Evolutionary conservation across 2,888 invertebrate species (phyloP).

Genomic region (Stratiomys singularior): DNA sequence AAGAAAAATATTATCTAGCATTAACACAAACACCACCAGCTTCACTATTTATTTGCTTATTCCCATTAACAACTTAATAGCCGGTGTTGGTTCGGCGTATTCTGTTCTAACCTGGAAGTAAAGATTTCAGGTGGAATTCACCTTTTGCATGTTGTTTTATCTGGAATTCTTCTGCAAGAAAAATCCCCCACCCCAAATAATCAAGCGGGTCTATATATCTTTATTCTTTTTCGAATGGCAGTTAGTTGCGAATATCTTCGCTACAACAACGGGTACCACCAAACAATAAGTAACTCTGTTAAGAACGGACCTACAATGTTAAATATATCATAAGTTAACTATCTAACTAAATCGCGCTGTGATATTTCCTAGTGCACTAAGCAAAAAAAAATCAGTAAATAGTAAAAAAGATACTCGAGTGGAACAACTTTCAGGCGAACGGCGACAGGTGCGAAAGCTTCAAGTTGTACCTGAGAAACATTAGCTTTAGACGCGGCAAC

Average conservation of each 20-base stretch:
- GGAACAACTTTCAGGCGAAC: neutral
- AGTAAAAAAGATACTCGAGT: slow-evolving; percentile 10
- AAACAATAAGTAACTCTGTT: neutral
- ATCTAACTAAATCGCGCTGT: slow-evolving; percentile 10
- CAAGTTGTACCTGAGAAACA: neutral
- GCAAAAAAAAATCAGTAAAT: neutral
- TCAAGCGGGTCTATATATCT: neutral
- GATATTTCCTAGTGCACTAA: slow-evolving; percentile 2
- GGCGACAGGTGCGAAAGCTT: slow-evolving; percentile 5
- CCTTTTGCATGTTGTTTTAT: neutral
- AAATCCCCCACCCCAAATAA: neutral
- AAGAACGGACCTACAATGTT: too few relatives aligned
- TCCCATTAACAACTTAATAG: neutral
- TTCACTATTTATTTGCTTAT: neutral
- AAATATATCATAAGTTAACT: too few relatives aligned
- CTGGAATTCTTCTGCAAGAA: slow-evolving; percentile 7
- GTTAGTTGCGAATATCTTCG: neutral
- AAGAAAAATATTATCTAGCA: too few relatives aligned
- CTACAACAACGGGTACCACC: neutral
- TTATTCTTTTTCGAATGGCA: neutral
- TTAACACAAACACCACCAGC: neutral
- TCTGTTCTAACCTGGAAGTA: neutral
- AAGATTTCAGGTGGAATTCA: neutral
- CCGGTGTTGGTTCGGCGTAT: neutral
- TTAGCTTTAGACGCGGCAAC: slow-evolving; percentile 7